Evolutionary conservation across 2,113 vertebrate genomes (phyloP).

Genomic region (Abramis brama): DNA sequence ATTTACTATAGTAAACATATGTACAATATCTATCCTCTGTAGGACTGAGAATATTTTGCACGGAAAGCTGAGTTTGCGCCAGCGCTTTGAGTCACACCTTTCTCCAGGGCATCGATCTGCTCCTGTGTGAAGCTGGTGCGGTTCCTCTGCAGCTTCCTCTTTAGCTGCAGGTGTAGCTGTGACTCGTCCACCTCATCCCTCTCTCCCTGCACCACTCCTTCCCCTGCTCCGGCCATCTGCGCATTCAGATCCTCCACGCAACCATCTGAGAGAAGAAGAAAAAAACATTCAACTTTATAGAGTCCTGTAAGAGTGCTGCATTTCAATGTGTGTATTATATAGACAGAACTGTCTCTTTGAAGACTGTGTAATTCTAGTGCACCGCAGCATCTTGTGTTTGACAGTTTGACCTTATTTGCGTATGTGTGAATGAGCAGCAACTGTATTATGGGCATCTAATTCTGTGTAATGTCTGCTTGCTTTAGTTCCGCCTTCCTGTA

Average conservation of each 20-base stretch:
- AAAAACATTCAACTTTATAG: not conserved
- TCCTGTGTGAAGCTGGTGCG: conserved; percentile 76
- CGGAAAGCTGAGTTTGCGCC: not conserved
- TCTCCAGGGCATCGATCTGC: conserved; percentile 76
- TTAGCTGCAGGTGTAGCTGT: conserved; percentile 75
- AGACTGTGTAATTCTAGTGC: not conserved
- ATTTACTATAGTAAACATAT: too few relatives aligned
- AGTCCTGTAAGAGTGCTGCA: not conserved
- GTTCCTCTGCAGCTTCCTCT: conserved; percentile 77
- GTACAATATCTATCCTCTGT: not conserved
- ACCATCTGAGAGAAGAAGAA: conserved; percentile 59
- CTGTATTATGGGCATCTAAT: conserved; percentile 21
- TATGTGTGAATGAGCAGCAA: conserved; percentile 29
- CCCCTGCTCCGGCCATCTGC: conserved; percentile 56
- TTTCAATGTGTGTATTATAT: not conserved
- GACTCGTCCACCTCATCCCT: conserved; percentile 68
- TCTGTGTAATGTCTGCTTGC: conserved; percentile 16
- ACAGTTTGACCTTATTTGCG: conserved; percentile 42
- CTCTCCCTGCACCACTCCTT: conserved; percentile 52
- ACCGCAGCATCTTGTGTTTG: not conserved
- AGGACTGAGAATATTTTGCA: not conserved
- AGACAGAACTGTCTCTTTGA: conserved; percentile 14
- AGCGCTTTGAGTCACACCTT: conserved; percentile 61
- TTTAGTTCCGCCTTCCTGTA: conserved; percentile 25
- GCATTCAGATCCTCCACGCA: conserved; percentile 66